These are phyloP conservation scores for Gracilinanus agilis DNA, from an alignment of 2,113 vertebrate species.

Conservation along the genomic window DNA sequence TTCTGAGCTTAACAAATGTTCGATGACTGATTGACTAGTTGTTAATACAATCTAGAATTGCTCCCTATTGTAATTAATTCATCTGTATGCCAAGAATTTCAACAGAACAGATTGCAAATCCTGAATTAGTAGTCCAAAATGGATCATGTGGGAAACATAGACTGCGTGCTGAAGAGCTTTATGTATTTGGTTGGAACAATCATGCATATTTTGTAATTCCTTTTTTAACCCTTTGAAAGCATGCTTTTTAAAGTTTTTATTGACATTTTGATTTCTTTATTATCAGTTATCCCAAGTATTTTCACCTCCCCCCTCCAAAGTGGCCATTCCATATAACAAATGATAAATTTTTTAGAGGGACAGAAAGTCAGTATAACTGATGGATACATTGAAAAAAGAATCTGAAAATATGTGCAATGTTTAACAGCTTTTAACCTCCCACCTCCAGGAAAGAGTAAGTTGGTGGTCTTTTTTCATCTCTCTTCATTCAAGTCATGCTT, in stretches of 20 bases:
- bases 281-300: background rate
- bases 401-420: background rate
- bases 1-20: background rate
- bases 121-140: slow-evolving; percentile 11
- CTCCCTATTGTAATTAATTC: slow-evolving; percentile 11
- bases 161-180: background rate
- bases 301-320: background rate
- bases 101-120: slow-evolving; percentile 9
- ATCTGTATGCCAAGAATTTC: slow-evolving; percentile 44
- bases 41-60: slow-evolving; percentile 35
- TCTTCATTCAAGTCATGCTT: background rate
- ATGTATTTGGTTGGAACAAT: background rate
- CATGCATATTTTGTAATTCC: background rate
- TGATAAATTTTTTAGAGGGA: background rate
- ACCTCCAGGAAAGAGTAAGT: background rate
- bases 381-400: background rate
- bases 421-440: background rate
- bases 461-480: background rate
- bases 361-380: background rate
- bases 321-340: background rate
- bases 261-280: background rate
- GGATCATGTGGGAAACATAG: background rate
- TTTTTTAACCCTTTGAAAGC: background rate
- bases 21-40: background rate
- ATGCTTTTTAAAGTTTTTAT: background rate